Base-by-base conservation (phyloP, 1,140 invertebrate species). In the Apis cerana region DNA sequence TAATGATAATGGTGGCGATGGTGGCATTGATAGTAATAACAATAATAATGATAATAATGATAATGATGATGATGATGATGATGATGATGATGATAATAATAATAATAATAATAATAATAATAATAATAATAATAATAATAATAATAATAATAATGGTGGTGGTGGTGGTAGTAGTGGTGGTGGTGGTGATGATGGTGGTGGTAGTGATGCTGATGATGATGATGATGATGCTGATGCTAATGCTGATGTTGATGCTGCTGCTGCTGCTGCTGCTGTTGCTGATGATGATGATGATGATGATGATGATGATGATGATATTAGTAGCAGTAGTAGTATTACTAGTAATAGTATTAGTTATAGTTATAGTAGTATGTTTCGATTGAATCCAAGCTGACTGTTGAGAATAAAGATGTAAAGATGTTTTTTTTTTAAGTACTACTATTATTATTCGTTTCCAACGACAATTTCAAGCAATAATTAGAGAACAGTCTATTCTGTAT, bases 371-470 rank as follows among this genome's bases (percentile, higher is more conserved):
- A 69, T 69, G 21, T 50, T 67, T 48, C 54, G 8, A 62, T 43
- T 9, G 50, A 43, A 62, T 27, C 48, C 23, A 74, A 74, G 59
- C 59, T n/a, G 78, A 64, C 50, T 50, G 17, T 74, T n/a, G 17
- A 70, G 50, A 56, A 27, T 21, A 72, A 56, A 64, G 33, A 75
- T 80, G 58, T 75, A 74, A 74, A 65, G 72, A 52, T 54, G 71
- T 56, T 65, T 43, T 59, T 9, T 15, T 61, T 33, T 82, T 82
- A 82, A 82, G 80, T 82, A 82, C 72, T 69, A 69, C 67, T 50
- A 19, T 15, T 68, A 74, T n/a, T 56, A 74, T 52, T 52, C 48
- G 23, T 43, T 67, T 61, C 43, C 71, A 64, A 43, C 27, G 59
- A 43, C 52, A 58, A 56, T 43, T 43, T 43, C 33, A 43, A 43